Evolutionary conservation across 30 jellyfish, hydroid and myxozoan genomes (phyloP), one percentile per base, ranked within the genome.

Genomic region (Chrysaora quinquecirrha): DNA sequence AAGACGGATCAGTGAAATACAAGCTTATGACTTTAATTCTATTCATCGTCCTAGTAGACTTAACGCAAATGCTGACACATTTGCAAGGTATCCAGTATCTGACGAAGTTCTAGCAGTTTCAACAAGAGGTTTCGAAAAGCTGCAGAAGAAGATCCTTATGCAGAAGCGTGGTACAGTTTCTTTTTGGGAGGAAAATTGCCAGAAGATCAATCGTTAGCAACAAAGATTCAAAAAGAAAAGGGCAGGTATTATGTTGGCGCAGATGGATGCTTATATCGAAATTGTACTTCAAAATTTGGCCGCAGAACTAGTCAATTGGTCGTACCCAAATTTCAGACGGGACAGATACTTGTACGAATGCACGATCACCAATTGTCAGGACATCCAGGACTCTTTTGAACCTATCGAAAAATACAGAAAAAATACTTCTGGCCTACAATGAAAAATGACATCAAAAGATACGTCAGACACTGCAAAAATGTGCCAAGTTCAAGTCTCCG

Each of bases 341-440:
- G 93, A 16, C 30, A 82, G 86, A 1, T 82, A 35, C 77, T 71
- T 29, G 86, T 48, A 29, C 49, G 48, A 32, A 10, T 47, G 50
- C 86, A 82, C 0, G 86, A 82, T 34, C 52, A 16, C 0, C 83
- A 24, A 1, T 10, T 77, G 7, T 80, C 90, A n/a, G 85, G 60
- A 30, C 90, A 80, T 31, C 75, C 90, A 80, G 85, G 90, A 35
- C 47, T 80, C 28, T 80, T 11, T 58, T 25, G 90, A 62, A 80
- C 90, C 22, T 66, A 80, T 34, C 34, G 54, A 80, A 78, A 78
- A 63, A 30, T 78, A 1, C 89, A 78, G 52, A 83, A 78, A 6
- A 7, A 24, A 12, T 78, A 78, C 49, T 78, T 61, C 63, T 78
- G 89, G 89, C 84, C 89, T 1, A 78, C 71, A 25, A 60, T 78